Evolutionary conservation across 2,888 invertebrate species (phyloP).

Genomic region (Tryphoninae sp.): DNA sequence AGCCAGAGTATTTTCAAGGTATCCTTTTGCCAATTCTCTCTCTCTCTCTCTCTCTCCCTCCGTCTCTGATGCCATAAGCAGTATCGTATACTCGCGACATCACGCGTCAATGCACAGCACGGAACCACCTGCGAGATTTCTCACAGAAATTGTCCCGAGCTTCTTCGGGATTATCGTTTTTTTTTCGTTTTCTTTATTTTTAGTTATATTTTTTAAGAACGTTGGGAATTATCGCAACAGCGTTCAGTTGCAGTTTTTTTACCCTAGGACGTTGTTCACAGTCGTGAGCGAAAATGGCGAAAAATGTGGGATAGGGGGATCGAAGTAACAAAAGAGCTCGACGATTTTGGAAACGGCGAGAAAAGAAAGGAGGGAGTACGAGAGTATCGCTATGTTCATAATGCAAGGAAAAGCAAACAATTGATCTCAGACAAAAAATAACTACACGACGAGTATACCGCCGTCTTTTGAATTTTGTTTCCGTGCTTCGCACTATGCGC

Average conservation of each 20-base stretch:
- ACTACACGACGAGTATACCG: not conserved
- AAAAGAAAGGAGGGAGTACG: constrained; percentile 16
- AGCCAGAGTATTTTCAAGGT: not conserved
- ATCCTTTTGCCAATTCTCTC: not conserved
- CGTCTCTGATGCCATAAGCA: not conserved
- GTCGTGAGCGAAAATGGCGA: not conserved
- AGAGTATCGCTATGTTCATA: not conserved
- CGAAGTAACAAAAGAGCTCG: not conserved
- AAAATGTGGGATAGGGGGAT: not conserved
- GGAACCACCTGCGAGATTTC: constrained; percentile 33
- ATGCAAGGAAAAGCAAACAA: not conserved
- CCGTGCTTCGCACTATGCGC: not conserved
- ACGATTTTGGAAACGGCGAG: not conserved
- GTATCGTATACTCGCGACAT: constrained; percentile 4
- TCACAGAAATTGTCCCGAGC: constrained; percentile 19
- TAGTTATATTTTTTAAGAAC: not conserved
- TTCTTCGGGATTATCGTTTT: constrained; percentile 1
- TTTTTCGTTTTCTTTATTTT: not conserved
- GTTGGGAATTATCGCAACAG: not conserved
- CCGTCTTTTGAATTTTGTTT: not conserved
- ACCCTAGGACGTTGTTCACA: not conserved
- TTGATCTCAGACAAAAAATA: not conserved
- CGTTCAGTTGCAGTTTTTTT: not conserved
- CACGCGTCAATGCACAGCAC: not conserved
- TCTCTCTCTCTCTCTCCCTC: constrained; percentile 1